Evolutionary conservation across 1,140 invertebrate genomes (phyloP).

Genomic region (Cyrtorhinus lividipennis): DNA sequence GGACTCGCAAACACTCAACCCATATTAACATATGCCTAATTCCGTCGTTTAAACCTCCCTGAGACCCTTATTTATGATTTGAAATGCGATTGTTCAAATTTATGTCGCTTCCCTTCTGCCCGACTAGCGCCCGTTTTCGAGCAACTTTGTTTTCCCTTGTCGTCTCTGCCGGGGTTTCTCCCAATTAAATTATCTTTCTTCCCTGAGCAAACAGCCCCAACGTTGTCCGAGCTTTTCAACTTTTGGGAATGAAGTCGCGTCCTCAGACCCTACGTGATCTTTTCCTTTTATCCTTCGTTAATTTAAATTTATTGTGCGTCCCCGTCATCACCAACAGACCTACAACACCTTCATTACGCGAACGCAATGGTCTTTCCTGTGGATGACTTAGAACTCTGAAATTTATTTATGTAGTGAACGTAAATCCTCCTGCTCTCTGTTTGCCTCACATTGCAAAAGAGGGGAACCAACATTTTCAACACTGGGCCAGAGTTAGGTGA

Average conservation of each 20-base stretch:
- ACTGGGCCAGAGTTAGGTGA: no score
- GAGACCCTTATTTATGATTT: constrained; percentile 18
- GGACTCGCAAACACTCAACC: constrained; percentile 10
- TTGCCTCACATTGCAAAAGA: no score
- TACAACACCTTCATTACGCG: no score
- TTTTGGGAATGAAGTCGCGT: no score
- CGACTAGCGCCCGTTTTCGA: no score
- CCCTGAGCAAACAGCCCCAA: not conserved
- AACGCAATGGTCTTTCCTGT: no score
- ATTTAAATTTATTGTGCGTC: constrained; percentile 2
- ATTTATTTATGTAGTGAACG: no score
- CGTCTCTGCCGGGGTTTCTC: not conserved
- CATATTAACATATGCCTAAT: constrained; percentile 21
- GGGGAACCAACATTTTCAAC: no score
- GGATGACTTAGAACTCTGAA: no score
- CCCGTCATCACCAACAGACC: no score
- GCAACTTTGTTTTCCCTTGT: not conserved
- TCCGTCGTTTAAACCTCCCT: constrained; percentile 16
- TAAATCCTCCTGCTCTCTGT: no score
- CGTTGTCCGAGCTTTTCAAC: constrained; percentile 3
- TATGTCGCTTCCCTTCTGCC: constrained; percentile 1
- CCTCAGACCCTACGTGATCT: not conserved
- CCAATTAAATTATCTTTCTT: constrained; percentile 6
- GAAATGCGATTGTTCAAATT: constrained; percentile 16
- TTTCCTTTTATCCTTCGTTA: not conserved